Base-by-base conservation (phyloP, 2,797 vertebrate species). In the Oreochromis grahami region DNA sequence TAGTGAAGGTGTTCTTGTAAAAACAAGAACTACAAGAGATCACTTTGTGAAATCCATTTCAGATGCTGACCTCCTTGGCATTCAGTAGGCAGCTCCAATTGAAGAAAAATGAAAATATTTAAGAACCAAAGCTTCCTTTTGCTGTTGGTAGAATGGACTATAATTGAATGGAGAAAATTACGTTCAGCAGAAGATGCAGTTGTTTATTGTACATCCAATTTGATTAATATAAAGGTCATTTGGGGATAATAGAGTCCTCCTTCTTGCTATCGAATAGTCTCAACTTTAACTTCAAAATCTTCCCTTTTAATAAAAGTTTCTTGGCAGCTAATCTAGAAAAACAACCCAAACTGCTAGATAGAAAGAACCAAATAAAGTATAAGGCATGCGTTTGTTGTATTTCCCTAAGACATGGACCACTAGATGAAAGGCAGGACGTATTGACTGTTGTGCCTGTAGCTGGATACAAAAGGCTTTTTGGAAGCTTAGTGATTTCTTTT, bases 381-480 rank as follows among this genome's bases (percentile, higher is more conserved):
- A 84, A 80, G 48, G 70, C 65, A 72, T 80, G 68, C 38, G 70
- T 84, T 82, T 87, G 84, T 85, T 82, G 79, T 91, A 53, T 89
- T 92, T 91, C 72, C 65, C 65, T 87, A 80, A 90, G 86, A 92
- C 84, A 38, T 74, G n/a, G 80, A 41, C 56, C 78, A 87, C 86
- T 86, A 85, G 84, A 84, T 87, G 70, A 72, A 83, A 89, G 82
- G 83, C 41, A 68, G 81, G 51, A 70, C 41, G 50, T 89, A 92
- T 91, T 80, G 91, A 93, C 85, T 90, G 80, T 56, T 84, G 81
- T 79, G 88, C 76, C 83, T 81, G 77, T 81, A 87, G 84, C 83
- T 51, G 74, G 87, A 89, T 85, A 86, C 85, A 91, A 92, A 91
- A 68, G 63, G 56, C 32, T 87, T 88, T 91, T 90, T 86, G 87